Percentiles rank a stretch among this genome's conserved stretches.
These are phyloP conservation scores for Notospermus geniculatus DNA, from an alignment of 1,140 invertebrate genomes.

Conservation along the genomic window DNA sequence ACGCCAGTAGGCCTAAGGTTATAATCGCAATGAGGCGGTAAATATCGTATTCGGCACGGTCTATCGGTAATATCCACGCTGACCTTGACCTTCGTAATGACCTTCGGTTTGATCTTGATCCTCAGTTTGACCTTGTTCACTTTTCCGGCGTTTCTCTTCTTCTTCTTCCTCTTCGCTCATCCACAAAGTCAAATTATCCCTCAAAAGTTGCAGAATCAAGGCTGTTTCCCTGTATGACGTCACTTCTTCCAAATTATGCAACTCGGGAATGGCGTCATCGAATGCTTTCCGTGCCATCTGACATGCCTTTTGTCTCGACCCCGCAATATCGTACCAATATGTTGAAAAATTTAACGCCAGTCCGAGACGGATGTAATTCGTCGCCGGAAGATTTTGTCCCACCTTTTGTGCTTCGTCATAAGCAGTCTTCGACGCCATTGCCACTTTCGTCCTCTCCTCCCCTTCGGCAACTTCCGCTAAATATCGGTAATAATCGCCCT, in stretches of 20 bases:
- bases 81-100: too few relatives aligned
- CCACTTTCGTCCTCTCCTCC: too few relatives aligned
- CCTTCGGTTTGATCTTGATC: too few relatives aligned
- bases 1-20: too few relatives aligned
- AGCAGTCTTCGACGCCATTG: too few relatives aligned
- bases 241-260: constrained; percentile 91
- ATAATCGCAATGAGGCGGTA: too few relatives aligned
- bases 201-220: constrained; percentile 93
- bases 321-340: constrained; percentile 96
- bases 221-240: constrained; percentile 87
- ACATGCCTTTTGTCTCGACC: constrained; percentile 85
- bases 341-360: constrained; percentile 88
- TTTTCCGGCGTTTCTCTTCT: too few relatives aligned
- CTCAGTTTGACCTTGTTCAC: too few relatives aligned
- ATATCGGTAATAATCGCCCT: too few relatives aligned
- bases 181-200: constrained; percentile 77
- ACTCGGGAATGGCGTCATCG: constrained; percentile 92
- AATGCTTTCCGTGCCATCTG: constrained; percentile 66
- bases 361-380: constrained; percentile 79
- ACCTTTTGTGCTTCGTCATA: constrained; percentile 92
- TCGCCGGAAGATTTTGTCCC: constrained; percentile 93
- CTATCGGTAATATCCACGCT: too few relatives aligned
- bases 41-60: too few relatives aligned
- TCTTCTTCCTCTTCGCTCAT: neutral
- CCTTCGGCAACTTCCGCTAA: too few relatives aligned